phyloP scores from a whole-genome alignment of 2,113 vertebrate genomes.

The Bombycilla garrulus region DNA sequence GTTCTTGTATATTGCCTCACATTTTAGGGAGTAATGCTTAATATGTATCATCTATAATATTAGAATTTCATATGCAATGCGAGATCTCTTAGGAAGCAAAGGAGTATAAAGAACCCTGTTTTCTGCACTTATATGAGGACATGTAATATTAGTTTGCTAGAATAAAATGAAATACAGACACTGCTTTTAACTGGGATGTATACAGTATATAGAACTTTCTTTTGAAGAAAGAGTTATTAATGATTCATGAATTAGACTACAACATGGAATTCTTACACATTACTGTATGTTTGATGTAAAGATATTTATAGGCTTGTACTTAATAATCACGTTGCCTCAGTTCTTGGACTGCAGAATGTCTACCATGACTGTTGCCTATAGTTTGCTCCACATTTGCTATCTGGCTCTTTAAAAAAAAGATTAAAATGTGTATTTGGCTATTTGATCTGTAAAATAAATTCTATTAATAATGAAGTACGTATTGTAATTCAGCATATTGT shows the following conservation, averaged over 20 bases:
- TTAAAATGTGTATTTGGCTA: slow-evolving; percentile 40
- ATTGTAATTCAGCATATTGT: slow-evolving; percentile 53
- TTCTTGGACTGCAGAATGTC: slow-evolving; percentile 56
- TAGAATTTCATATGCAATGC: slow-evolving; percentile 1
- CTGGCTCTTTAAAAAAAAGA: slow-evolving; percentile 28
- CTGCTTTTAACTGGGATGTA: slow-evolving; percentile 55
- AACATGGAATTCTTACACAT: slow-evolving; percentile 49
- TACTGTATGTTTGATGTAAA: slow-evolving; percentile 64
- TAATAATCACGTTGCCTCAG: slow-evolving; percentile 55
- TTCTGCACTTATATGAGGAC: slow-evolving; percentile 52
- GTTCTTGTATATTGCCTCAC: slow-evolving; percentile 33
- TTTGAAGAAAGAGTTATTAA: slow-evolving; percentile 37
- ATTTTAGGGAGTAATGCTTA: slow-evolving; percentile 22
- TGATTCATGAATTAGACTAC: slow-evolving; percentile 28
- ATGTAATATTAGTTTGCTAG: slow-evolving; percentile 36
- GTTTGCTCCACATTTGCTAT: slow-evolving; percentile 57
- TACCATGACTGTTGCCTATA: slow-evolving; percentile 59
- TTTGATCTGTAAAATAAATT: slow-evolving; percentile 64
- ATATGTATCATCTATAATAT: slow-evolving; percentile 41
- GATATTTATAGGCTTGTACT: slow-evolving; percentile 54
- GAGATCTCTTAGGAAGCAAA: slow-evolving; percentile 23
- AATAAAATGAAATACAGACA: slow-evolving; percentile 25
- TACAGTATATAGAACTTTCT: slow-evolving; percentile 48
- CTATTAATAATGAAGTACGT: slow-evolving; percentile 45
- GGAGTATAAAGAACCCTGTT: slow-evolving; percentile 68